Conservation (phyloP, 2,113 vertebrate genomes). For the Piprites chloris region DNA sequence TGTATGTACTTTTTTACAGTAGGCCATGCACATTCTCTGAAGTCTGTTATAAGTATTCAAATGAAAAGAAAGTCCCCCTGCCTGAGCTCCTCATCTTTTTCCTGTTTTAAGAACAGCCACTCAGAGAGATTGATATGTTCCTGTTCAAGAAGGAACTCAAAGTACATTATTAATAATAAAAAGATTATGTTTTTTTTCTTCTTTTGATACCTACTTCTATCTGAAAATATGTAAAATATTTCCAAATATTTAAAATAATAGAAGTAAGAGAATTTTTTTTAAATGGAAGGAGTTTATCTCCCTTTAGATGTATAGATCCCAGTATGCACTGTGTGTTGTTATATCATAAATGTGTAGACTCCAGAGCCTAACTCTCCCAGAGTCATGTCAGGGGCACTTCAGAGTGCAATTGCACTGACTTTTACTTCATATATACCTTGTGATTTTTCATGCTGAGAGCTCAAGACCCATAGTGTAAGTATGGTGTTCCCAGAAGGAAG, state of each 20-base stretch:
- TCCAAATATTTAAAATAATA: not conserved
- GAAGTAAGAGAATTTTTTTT: not conserved
- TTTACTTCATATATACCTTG: not conserved
- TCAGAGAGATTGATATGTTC: not conserved
- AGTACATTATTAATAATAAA: not conserved
- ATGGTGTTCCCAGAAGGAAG: not conserved
- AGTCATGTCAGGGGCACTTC: not conserved
- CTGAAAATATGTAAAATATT: not conserved
- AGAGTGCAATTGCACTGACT: not conserved
- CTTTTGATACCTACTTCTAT: not conserved
- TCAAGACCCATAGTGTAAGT: rapidly evolving
- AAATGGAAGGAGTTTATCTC: not conserved
- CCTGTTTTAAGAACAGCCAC: not conserved
- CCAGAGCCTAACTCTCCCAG: not conserved
- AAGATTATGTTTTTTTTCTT: not conserved
- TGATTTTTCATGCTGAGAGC: not conserved
- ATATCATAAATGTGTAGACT: not conserved
- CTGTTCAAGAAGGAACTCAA: not conserved
- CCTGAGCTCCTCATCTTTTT: not conserved
- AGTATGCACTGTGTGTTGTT: not conserved
- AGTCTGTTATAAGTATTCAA: not conserved
- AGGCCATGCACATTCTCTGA: not conserved
- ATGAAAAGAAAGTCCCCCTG: not conserved
- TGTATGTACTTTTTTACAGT: not conserved
- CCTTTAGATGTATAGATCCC: not conserved